phyloP scores from a whole-genome alignment of 2,888 invertebrate species.

The Synergus laeviventris region DNA sequence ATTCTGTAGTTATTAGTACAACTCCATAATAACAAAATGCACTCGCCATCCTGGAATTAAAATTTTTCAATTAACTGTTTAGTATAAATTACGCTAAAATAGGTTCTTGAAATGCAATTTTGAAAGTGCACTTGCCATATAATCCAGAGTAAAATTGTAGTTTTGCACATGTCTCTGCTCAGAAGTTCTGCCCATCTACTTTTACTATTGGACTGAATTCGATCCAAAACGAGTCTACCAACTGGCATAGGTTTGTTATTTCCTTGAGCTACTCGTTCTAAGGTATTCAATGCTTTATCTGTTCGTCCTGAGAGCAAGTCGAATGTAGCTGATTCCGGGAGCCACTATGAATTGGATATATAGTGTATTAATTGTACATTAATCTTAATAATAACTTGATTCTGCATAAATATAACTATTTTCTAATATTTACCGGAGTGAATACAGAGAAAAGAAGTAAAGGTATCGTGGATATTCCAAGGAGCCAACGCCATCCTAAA shows the following conservation, averaged over 20 bases:
- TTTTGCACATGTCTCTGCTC: constrained; percentile 87
- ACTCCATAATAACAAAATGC: constrained; percentile 97
- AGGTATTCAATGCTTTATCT: constrained; percentile 89
- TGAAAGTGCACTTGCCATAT: constrained; percentile 84
- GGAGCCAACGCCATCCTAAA: constrained; percentile 93
- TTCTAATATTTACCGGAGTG: constrained; percentile 82
- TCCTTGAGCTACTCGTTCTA: constrained; percentile 91
- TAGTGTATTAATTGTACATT: background rate
- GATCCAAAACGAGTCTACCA: constrained; percentile 90
- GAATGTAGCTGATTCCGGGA: constrained; percentile 94
- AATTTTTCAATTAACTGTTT: constrained; percentile 38
- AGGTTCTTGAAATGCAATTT: constrained; percentile 24
- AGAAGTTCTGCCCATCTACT: constrained; percentile 85
- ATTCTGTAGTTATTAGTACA: constrained; percentile 95
- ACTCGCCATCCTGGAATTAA: constrained; percentile 86
- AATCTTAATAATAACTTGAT: constrained; percentile 38
- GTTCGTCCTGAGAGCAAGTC: constrained; percentile 91
- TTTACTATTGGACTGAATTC: constrained; percentile 79
- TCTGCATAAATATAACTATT: background rate
- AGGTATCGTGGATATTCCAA: constrained; percentile 94
- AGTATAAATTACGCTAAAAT: constrained; percentile 1
- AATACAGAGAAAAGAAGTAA: constrained; percentile 88
- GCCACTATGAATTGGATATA: constrained; percentile 81
- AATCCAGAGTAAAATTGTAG: constrained; percentile 93
- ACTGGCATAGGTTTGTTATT: constrained; percentile 93